Evolutionary conservation across 1,140 invertebrate genomes (phyloP).

Genomic region (Philotrypesis tridentata): DNA sequence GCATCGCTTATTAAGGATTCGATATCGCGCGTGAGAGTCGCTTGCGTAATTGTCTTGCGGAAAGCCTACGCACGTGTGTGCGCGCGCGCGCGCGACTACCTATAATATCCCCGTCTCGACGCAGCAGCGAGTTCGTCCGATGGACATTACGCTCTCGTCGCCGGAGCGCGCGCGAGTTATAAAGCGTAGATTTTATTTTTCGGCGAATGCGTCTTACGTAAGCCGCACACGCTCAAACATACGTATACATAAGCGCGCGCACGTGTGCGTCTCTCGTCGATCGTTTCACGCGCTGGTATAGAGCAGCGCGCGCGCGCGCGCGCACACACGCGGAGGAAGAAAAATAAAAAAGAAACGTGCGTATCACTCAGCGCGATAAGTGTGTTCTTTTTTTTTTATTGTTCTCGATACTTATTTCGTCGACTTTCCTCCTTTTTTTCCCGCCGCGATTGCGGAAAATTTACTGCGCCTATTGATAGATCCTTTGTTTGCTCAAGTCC

Average conservation of each 20-base stretch:
- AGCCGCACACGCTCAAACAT: too few species aligned
- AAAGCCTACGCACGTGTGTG: background rate
- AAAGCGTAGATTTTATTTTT: background rate
- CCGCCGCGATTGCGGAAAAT: background rate
- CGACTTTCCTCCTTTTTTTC: background rate
- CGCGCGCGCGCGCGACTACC: too few species aligned
- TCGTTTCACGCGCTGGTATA: too few species aligned
- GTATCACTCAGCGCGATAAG: background rate
- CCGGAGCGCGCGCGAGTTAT: too few species aligned
- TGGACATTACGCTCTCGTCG: too few species aligned
- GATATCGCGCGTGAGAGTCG: background rate
- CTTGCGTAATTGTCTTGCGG: background rate
- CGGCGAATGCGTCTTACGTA: background rate
- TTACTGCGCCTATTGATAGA: background rate
- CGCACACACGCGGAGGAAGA: background rate
- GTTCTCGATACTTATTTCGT: background rate
- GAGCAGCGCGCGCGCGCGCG: too few species aligned
- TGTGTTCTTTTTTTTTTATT: background rate
- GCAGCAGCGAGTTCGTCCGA: background rate
- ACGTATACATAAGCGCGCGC: too few species aligned
- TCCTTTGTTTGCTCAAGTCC: background rate
- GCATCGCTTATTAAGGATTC: background rate
- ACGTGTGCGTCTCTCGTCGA: too few species aligned
- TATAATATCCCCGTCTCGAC: background rate
- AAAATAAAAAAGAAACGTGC: background rate